phyloP scores from a whole-genome alignment of 2,797 vertebrate genomes.

The Sciaenops ocellatus region DNA sequence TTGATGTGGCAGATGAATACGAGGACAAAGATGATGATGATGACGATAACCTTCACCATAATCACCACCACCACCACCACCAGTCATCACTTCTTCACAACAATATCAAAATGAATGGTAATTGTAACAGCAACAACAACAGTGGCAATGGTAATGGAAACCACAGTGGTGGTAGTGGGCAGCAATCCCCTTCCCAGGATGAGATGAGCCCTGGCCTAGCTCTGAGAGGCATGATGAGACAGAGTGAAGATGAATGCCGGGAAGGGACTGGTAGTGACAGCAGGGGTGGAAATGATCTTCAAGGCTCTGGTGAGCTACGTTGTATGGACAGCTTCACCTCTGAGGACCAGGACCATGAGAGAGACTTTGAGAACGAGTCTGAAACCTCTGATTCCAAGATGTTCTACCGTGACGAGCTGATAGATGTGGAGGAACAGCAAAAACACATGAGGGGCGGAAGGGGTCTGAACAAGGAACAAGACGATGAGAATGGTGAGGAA shows the following conservation, averaged over 20 bases:
- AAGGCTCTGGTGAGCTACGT: slow-evolving; percentile 86
- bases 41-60: slow-evolving; percentile 82
- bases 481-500: slow-evolving; percentile 82
- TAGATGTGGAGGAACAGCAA: slow-evolving; percentile 90
- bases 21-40: slow-evolving; percentile 97
- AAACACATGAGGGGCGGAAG: slow-evolving; percentile 73
- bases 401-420: slow-evolving; percentile 91
- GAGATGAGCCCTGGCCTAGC: slow-evolving; percentile 96
- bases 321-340: slow-evolving; percentile 98
- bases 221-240: slow-evolving; percentile 93
- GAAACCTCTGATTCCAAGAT: slow-evolving; percentile 97
- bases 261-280: slow-evolving; percentile 84
- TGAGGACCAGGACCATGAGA: slow-evolving; percentile 97
- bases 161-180: slow-evolving; percentile 85
- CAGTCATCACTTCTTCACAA: slow-evolving; percentile 83
- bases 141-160: slow-evolving; percentile 78
- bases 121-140: slow-evolving; percentile 85
- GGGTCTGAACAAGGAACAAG: slow-evolving; percentile 79
- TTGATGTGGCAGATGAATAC: slow-evolving; percentile 96
- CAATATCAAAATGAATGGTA: slow-evolving; percentile 85
- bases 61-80: slow-evolving; percentile 76
- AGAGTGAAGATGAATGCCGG: slow-evolving; percentile 90
- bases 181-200: slow-evolving; percentile 95
- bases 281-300: slow-evolving; percentile 85
- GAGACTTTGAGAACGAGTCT: slow-evolving; percentile 98